Conservation (phyloP, 2,888 invertebrate species). For the Drosophila helvetica region DNA sequence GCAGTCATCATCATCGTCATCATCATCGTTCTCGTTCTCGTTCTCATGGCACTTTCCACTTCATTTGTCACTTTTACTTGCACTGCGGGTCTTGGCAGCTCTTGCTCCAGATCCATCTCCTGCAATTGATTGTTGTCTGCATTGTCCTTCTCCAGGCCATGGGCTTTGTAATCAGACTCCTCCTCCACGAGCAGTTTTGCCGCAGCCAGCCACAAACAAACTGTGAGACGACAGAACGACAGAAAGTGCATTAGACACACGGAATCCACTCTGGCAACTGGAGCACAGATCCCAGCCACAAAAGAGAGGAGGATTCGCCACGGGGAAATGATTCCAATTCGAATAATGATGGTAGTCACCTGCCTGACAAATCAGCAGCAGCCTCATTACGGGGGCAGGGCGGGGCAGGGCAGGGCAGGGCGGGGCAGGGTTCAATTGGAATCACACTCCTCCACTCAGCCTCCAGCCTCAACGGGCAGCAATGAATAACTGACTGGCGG, state of each 20-base stretch:
- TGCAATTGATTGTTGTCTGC: conserved; percentile 74
- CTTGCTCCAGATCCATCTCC: conserved; percentile 14
- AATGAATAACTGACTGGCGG: not conserved
- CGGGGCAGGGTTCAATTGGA: too few species aligned
- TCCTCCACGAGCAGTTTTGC: conserved; percentile 52
- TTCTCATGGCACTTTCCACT: conserved; percentile 71
- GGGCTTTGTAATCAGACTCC: conserved; percentile 62
- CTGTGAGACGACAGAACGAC: conserved; percentile 59
- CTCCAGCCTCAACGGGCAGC: conserved; percentile 12
- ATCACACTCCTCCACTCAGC: too few species aligned
- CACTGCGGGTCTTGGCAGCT: conserved; percentile 61
- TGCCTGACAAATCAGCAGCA: conserved; percentile 61
- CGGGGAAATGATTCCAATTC: too few species aligned
- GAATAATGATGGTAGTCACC: conserved; percentile 51
- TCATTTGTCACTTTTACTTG: conserved; percentile 80
- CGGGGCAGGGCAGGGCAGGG: too few species aligned
- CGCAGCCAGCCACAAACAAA: conserved; percentile 74
- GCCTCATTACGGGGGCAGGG: not conserved
- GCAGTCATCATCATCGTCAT: conserved; percentile 28
- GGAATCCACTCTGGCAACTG: conserved; percentile 51
- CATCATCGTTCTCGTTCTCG: conserved; percentile 24
- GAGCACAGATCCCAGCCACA: conserved; percentile 46
- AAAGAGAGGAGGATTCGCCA: conserved; percentile 24
- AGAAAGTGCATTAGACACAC: conserved; percentile 68
- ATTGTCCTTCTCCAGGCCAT: conserved; percentile 41